These are phyloP conservation scores for Patagioenas fasciata DNA, from an alignment of 2,113 vertebrate species.

Conservation along the genomic window DNA sequence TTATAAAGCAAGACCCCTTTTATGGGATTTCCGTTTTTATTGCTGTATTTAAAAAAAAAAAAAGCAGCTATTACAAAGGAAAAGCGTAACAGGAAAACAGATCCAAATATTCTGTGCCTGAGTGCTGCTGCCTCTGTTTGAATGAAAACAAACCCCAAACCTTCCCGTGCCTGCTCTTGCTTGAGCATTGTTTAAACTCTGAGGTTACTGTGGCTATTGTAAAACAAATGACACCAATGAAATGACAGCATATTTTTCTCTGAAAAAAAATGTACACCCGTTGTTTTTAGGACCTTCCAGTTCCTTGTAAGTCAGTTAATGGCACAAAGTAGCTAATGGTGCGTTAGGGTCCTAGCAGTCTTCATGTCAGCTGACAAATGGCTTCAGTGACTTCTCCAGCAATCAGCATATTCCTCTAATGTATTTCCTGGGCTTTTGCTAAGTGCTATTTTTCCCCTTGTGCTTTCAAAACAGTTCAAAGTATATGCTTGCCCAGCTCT, in stretches of 20 bases:
- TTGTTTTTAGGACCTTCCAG: not conserved
- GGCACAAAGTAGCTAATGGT: not conserved
- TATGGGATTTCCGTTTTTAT: conserved; percentile 54
- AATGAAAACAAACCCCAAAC: conserved; percentile 42
- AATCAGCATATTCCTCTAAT: conserved; percentile 3
- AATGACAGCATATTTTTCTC: not conserved
- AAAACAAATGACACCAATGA: not conserved
- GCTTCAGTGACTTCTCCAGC: not conserved
- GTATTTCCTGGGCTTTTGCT: not conserved
- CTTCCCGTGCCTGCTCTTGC: conserved; percentile 35
- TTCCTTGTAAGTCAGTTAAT: not conserved
- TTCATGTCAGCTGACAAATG: not conserved
- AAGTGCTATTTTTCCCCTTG: not conserved
- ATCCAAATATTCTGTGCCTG: not conserved
- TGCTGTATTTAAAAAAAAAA: conserved; percentile 2
- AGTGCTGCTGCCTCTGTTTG: conserved; percentile 13
- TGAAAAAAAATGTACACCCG: not conserved
- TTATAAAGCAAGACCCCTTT: not conserved
- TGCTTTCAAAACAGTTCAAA: not conserved
- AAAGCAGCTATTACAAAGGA: conserved; percentile 25
- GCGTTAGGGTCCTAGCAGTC: not conserved
- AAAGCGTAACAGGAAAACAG: conserved; percentile 57
- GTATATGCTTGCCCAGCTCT: not conserved
- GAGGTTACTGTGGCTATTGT: not conserved
- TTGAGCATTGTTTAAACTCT: not conserved